Evolutionary conservation across 1,140 invertebrate species (phyloP).

Genomic region (Lethocerus indicus): DNA sequence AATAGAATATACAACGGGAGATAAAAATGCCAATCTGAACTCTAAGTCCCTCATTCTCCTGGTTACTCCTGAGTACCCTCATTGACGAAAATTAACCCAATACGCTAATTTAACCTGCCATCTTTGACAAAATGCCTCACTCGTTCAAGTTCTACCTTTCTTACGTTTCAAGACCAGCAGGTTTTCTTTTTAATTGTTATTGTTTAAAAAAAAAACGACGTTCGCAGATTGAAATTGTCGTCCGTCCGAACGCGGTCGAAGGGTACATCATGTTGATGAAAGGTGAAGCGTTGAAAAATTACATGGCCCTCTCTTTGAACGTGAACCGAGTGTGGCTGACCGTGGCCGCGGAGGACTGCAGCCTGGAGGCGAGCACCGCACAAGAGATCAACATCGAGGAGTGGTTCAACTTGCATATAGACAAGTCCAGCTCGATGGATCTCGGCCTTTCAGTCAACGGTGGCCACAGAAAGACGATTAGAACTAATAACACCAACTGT

Average conservation of each 20-base stretch:
- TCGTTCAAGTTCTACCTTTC: not conserved
- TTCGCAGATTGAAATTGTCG: not conserved
- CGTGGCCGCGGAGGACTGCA: not conserved
- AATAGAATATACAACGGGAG: too few relatives aligned
- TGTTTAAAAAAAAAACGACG: not conserved
- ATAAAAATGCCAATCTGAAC: too few relatives aligned
- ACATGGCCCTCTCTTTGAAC: not conserved
- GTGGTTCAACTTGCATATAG: not conserved
- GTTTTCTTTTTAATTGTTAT: not conserved
- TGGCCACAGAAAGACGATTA: not conserved
- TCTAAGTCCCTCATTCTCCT: too few relatives aligned
- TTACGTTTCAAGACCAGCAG: not conserved
- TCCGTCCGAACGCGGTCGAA: not conserved
- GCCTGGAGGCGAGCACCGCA: not conserved
- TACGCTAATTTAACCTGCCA: too few relatives aligned
- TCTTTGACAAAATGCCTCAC: too few relatives aligned
- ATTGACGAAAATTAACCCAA: too few relatives aligned
- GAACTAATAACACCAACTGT: not conserved
- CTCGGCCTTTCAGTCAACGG: constrained; percentile 1
- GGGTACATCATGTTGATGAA: not conserved
- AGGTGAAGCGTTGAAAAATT: not conserved
- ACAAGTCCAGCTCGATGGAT: not conserved
- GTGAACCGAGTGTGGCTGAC: not conserved
- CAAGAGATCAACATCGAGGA: not conserved
- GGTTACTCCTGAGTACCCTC: too few relatives aligned